Percentiles rank a stretch among this genome's conserved stretches.
Conservation (phyloP, 2,113 vertebrate species). For the Ammodytes marinus region DNA sequence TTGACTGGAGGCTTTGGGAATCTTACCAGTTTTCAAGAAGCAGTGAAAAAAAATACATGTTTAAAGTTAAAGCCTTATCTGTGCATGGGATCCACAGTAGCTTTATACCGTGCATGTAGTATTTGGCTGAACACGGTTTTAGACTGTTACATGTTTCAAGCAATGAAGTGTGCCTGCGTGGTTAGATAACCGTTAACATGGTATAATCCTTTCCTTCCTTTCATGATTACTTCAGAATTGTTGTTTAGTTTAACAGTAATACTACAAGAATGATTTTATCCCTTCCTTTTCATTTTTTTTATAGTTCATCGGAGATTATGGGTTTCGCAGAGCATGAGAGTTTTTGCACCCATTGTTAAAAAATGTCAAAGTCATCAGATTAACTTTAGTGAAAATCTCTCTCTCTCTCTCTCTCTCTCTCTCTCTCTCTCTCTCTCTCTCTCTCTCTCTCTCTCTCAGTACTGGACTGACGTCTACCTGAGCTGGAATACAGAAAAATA, state of each 20-base stretch:
- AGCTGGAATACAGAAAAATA: slow-evolving; percentile 89
- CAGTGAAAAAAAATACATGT: background rate
- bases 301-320: background rate
- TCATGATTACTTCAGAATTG: background rate
- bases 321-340: background rate
- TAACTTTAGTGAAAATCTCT: background rate
- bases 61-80: background rate
- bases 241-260: background rate
- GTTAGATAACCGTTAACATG: background rate
- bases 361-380: background rate
- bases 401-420: slow-evolving; percentile 17
- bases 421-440: background rate
- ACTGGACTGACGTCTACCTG: slow-evolving; percentile 90
- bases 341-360: slow-evolving; percentile 11
- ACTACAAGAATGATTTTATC: background rate
- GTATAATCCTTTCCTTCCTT: background rate
- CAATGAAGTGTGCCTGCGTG: background rate
- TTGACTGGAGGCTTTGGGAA: background rate
- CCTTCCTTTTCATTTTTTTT: background rate
- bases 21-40: background rate
- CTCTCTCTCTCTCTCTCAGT: slow-evolving; percentile 67
- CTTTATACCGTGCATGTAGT: background rate
- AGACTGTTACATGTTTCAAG: background rate
- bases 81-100: background rate
- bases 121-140: background rate